Conservation (phyloP, 2,888 invertebrate species). For the Ramazzottius varieornatus region DNA sequence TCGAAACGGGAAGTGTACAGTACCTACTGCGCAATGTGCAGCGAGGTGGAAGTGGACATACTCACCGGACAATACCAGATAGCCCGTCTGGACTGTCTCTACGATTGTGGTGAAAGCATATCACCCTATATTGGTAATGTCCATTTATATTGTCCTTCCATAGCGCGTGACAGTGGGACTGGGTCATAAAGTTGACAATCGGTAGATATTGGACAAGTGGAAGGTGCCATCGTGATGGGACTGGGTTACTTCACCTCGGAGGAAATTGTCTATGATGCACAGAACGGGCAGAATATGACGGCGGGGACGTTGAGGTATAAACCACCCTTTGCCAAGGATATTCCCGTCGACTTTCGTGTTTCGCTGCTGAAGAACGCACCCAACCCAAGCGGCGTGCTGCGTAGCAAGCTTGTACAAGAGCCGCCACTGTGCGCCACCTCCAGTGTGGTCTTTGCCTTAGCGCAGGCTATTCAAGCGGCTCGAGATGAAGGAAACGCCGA, state of each 20-base stretch:
- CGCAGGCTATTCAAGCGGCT: constrained; percentile 14
- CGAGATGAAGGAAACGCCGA: constrained; percentile 11
- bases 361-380: constrained; percentile 8
- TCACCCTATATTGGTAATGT: background rate
- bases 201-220: constrained; percentile 18
- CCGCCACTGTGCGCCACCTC: constrained; percentile 11
- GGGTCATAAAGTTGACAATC: background rate
- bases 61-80: constrained; percentile 22
- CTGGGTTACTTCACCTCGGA: constrained; percentile 16
- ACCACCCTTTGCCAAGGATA: constrained; percentile 10
- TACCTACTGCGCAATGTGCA: constrained; percentile 19
- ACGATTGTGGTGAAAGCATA: background rate
- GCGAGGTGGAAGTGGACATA: constrained; percentile 24
- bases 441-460: constrained; percentile 10
- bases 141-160: background rate
- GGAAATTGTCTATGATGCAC: constrained; percentile 14
- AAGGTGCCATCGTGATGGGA: constrained; percentile 20
- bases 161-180: background rate
- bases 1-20: constrained; percentile 12
- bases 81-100: constrained; percentile 14
- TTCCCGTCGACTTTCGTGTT: constrained; percentile 10
- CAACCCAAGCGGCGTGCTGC: constrained; percentile 15
- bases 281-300: constrained; percentile 15
- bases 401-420: constrained; percentile 16
- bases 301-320: constrained; percentile 15